phyloP scores from a whole-genome alignment of 2,113 vertebrate genomes.

The Buteo buteo region DNA sequence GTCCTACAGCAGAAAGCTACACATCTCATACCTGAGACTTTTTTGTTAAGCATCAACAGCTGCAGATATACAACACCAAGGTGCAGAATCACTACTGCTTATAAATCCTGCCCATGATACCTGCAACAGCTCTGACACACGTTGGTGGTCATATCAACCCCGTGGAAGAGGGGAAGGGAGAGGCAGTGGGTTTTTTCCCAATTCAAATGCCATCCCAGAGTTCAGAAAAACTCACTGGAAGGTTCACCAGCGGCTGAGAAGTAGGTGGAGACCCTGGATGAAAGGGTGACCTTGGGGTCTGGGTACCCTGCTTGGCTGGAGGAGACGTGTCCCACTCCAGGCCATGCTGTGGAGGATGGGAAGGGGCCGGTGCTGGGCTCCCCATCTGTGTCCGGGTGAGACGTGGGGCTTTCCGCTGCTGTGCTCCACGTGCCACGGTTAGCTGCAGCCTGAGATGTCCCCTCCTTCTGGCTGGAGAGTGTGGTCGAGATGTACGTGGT shows the following conservation, averaged over 20 bases:
- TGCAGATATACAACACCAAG: not conserved
- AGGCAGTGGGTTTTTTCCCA: not conserved
- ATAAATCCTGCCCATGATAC: not conserved
- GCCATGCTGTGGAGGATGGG: not conserved
- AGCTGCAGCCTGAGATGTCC: slow-evolving; percentile 70
- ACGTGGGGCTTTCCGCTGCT: not conserved
- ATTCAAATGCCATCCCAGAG: not conserved
- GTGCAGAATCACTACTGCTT: not conserved
- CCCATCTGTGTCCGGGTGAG: not conserved
- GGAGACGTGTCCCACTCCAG: not conserved
- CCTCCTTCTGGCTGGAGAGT: slow-evolving; percentile 67
- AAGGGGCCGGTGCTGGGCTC: rapidly evolving
- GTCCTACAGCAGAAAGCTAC: not conserved
- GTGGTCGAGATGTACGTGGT: slow-evolving; percentile 62
- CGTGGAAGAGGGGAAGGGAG: not conserved
- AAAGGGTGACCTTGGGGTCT: not conserved
- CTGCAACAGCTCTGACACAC: not conserved
- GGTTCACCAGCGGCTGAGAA: not conserved
- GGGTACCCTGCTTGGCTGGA: not conserved
- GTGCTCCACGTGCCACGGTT: not conserved
- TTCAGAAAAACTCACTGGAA: slow-evolving; percentile 48
- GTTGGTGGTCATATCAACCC: not conserved
- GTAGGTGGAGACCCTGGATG: not conserved
- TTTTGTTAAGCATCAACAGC: not conserved
- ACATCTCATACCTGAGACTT: not conserved